phyloP scores from a whole-genome alignment of 2,113 vertebrate species.

The Boleophthalmus pectinirostris region DNA sequence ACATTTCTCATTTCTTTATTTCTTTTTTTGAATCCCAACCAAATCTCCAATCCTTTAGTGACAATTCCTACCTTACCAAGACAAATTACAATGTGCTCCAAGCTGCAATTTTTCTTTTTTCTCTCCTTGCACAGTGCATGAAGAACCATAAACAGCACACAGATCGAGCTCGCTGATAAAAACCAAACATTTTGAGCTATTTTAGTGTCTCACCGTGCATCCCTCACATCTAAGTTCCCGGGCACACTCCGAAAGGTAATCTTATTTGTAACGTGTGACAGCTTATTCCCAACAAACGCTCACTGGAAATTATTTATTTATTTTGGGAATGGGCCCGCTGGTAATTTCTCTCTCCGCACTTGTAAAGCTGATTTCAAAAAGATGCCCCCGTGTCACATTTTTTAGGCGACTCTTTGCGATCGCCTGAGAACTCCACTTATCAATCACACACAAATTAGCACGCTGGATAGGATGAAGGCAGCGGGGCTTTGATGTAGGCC shows the following conservation, averaged over 20 bases:
- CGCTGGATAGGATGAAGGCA: slow-evolving; percentile 60
- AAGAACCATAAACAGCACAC: slow-evolving; percentile 69
- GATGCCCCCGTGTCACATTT: slow-evolving; percentile 70
- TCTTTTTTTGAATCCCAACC: slow-evolving; percentile 22
- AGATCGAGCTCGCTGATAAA: slow-evolving; percentile 77
- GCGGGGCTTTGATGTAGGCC: slow-evolving; percentile 63
- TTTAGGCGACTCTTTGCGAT: slow-evolving; percentile 70
- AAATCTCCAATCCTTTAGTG: slow-evolving; percentile 46
- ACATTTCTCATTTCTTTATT: not conserved
- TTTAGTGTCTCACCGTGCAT: slow-evolving; percentile 63
- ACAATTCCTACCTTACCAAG: slow-evolving; percentile 66
- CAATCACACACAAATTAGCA: slow-evolving; percentile 79
- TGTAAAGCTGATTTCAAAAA: slow-evolving; percentile 75
- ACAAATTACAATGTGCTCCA: slow-evolving; percentile 75
- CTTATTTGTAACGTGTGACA: slow-evolving; percentile 85
- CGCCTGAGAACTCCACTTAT: slow-evolving; percentile 72
- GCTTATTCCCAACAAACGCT: slow-evolving; percentile 77
- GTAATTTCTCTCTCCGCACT: slow-evolving; percentile 60
- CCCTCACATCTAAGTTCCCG: slow-evolving; percentile 71
- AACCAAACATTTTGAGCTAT: slow-evolving; percentile 65
- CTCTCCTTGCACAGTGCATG: slow-evolving; percentile 44
- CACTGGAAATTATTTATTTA: slow-evolving; percentile 68
- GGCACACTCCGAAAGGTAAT: slow-evolving; percentile 78
- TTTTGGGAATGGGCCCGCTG: slow-evolving; percentile 64
- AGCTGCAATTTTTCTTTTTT: slow-evolving; percentile 72